Evolutionary conservation across 2,888 invertebrate species (phyloP).

Genomic region (Julus scanicus): DNA sequence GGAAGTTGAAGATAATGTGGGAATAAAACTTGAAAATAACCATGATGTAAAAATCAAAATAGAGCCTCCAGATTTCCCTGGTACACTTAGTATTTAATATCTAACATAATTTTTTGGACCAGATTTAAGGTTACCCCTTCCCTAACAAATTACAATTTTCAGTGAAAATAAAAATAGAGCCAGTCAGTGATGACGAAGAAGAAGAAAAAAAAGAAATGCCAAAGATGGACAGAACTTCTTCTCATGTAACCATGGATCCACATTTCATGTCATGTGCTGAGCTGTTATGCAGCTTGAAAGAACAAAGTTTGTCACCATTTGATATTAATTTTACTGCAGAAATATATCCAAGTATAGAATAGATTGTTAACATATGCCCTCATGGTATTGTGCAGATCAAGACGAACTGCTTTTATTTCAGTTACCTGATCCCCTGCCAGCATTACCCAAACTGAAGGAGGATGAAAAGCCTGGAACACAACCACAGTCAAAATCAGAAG

Average conservation of each 20-base stretch:
- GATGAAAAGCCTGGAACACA: slow-evolving; percentile 43
- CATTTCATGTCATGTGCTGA: not conserved
- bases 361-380: not conserved
- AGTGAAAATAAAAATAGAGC: slow-evolving; percentile 6
- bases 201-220: not conserved
- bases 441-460: slow-evolving; percentile 40
- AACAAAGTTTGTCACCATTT: not conserved
- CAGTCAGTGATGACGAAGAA: slow-evolving; percentile 43
- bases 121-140: not conserved
- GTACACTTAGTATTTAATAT: no score
- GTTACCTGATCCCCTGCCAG: slow-evolving; percentile 32
- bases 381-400: slow-evolving; percentile 6
- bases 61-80: not conserved
- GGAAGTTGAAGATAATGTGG: not conserved
- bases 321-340: not conserved
- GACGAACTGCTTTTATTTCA: slow-evolving; percentile 52
- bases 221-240: not conserved
- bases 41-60: not conserved
- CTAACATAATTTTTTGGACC: no score
- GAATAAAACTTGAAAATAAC: not conserved
- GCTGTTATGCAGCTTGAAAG: slow-evolving; percentile 37
- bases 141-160: not conserved
- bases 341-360: not conserved
- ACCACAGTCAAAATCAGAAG: not conserved
- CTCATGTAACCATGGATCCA: not conserved